Evolutionary conservation across 30 jellyfish, hydroid and myxozoan species (phyloP), one percentile per base, ranked within the genome.

Genomic region (Aurelia aurita complex sp. Pacific): DNA sequence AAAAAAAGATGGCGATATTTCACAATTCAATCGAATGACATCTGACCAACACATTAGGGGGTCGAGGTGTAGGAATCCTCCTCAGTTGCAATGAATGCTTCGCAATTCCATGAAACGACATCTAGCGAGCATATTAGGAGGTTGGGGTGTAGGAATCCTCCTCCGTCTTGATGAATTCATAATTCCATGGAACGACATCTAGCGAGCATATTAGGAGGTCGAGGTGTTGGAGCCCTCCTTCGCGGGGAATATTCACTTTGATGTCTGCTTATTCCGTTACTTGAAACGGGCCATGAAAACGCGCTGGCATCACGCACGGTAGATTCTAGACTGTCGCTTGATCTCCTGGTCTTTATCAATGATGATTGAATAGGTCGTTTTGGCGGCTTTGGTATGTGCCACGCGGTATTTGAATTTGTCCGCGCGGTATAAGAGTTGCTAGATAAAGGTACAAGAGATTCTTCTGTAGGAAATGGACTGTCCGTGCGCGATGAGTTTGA

Each of bases 231-330:
- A 4, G 65, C 36, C 43, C 78, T 35, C 36, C 78, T 62, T 40
- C 54, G 23, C 35, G 5, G 14, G 13, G 65, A 36, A 4, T 52
- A 10, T 16, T 77, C 69, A 62, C 42, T 50, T 46, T 13, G n/a
- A 10, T 16, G 33, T 36, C 73, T n/a, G 32, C 64, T 66, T 9
- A 69, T 15, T 4, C 77, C 74, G 32, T 36, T 32, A 38, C 69
- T 69, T 16, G 82, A 68, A 69, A 32, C 91, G 2, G 84, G 91
- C 91, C 91, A 81, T 3, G 91, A 81, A 68, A 54, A 67, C n/a
- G 83, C 84, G 19, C 78, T 69, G 34, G 83, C 33, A 40, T 69
- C 67, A 54, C 77, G 65, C 15, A 46, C 15, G 14, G 57, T 46
- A 0, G 57, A 46, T 46, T 46, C 57, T 46, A 9, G 8, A 46